These are phyloP conservation scores for Xestia c-nigrum DNA, from an alignment of 2,888 invertebrate genomes.

Conservation along the genomic window DNA sequence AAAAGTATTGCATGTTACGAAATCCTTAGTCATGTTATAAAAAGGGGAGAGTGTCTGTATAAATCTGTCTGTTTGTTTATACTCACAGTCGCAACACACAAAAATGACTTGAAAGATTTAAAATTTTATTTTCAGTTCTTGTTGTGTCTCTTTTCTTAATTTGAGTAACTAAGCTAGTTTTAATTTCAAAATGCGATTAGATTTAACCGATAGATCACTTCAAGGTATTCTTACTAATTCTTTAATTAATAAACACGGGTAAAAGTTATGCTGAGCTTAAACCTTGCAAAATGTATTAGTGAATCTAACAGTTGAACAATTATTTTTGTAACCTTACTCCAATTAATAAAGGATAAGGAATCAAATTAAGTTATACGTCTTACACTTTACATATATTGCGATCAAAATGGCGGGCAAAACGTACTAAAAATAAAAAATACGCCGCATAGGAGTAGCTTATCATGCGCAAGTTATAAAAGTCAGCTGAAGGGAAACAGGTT, in stretches of 20 bases:
- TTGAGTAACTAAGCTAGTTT: background rate
- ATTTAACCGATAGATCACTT: background rate
- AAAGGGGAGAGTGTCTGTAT: constrained; percentile 6
- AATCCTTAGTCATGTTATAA: constrained; percentile 32
- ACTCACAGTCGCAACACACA: background rate
- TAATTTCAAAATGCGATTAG: background rate
- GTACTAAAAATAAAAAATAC: constrained; percentile 21
- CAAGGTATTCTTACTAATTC: no score
- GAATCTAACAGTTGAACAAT: background rate
- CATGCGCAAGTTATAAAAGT: constrained; percentile 56
- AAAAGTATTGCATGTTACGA: constrained; percentile 25
- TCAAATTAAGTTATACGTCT: background rate
- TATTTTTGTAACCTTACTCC: background rate
- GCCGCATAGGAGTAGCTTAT: constrained; percentile 31
- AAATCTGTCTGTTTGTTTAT: background rate
- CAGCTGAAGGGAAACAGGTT: constrained; percentile 59
- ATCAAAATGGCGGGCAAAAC: background rate
- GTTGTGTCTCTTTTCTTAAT: background rate
- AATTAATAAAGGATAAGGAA: background rate
- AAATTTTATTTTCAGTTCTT: constrained; percentile 10
- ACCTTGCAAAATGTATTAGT: background rate
- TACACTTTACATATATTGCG: background rate
- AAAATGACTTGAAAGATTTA: constrained; percentile 8
- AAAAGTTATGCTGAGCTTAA: background rate
- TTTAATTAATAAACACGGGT: background rate